Percentiles rank a stretch among this genome's conserved stretches.
Conservation (phyloP, 2,113 vertebrate species). For the Ondatra zibethicus region DNA sequence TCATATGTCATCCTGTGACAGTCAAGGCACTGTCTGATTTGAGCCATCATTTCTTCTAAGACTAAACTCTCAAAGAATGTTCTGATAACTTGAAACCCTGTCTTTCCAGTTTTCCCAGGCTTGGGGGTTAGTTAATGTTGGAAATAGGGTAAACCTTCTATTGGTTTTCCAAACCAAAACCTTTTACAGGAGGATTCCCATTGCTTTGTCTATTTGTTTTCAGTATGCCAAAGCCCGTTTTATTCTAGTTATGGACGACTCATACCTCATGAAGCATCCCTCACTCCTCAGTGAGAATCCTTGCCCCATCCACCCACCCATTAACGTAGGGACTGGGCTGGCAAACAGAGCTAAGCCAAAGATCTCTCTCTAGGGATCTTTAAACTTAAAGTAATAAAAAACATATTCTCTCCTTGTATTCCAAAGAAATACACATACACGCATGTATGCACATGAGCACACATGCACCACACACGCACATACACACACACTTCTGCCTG, state of each 20-base stretch:
- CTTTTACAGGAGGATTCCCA: neutral
- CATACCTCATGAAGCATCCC: too few relatives aligned
- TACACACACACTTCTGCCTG: neutral
- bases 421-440: too few relatives aligned
- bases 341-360: accelerated
- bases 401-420: neutral
- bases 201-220: too few relatives aligned
- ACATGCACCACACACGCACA: too few relatives aligned
- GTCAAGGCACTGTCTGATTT: neutral
- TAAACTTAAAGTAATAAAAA: neutral
- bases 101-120: neutral
- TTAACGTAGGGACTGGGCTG: accelerated
- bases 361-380: neutral
- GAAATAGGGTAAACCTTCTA: neutral
- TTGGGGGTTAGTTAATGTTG: neutral
- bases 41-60: neutral
- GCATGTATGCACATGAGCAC: neutral
- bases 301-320: accelerated
- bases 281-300: too few relatives aligned
- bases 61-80: too few relatives aligned
- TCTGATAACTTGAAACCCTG: too few relatives aligned
- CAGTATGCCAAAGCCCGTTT: neutral
- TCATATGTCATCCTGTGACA: too few relatives aligned
- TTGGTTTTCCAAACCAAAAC: neutral
- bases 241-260: too few relatives aligned